phyloP scores from a whole-genome alignment of 2,113 vertebrate genomes.

The Tragelaphus buxtoni region DNA sequence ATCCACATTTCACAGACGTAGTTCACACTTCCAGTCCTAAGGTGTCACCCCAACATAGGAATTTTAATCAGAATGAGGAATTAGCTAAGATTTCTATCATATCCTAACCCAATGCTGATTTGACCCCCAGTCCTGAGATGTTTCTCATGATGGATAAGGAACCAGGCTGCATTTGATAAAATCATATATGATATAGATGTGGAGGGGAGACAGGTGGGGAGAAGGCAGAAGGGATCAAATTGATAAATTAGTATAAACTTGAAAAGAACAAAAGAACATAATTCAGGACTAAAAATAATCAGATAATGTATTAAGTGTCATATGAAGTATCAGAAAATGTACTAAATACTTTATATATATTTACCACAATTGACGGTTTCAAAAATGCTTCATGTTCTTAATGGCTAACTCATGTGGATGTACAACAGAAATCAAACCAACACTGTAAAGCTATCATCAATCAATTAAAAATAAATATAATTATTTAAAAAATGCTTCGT shows the following conservation, averaged over 20 bases:
- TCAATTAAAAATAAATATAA: neutral
- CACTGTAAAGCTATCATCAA: neutral
- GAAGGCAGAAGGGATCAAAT: neutral
- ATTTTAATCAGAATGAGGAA: neutral
- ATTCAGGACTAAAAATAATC: neutral
- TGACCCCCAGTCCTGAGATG: neutral
- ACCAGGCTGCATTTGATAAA: neutral
- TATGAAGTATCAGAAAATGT: neutral
- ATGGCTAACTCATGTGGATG: neutral
- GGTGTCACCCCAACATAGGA: neutral
- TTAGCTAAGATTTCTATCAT: conserved; percentile 25
- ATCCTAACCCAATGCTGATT: neutral
- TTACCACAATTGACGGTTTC: neutral
- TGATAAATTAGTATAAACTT: neutral
- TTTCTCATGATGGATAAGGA: neutral
- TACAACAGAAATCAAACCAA: neutral
- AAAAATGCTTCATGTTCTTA: neutral
- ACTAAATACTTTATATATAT: neutral
- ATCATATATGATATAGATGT: accelerated
- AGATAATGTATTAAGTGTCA: neutral
- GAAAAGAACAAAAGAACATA: neutral
- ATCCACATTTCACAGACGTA: neutral
- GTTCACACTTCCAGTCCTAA: neutral
- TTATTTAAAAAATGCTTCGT: neutral
- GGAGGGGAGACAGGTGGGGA: accelerated